phyloP scores from a whole-genome alignment of 2,888 invertebrate genomes.

The Tetranychus piercei region DNA sequence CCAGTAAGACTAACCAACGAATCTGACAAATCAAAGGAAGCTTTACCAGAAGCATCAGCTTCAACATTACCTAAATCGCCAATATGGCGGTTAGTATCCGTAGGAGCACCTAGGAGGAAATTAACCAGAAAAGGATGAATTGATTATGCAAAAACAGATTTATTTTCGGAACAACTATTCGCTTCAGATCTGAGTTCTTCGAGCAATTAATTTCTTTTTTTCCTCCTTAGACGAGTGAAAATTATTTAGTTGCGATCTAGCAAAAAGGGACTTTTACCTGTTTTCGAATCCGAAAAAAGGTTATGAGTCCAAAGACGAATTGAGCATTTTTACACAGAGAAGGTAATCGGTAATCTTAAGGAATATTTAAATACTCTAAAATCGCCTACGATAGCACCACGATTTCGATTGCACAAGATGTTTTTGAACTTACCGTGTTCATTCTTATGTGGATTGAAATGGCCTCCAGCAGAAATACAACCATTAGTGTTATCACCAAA shows the following conservation, averaged over 20 bases:
- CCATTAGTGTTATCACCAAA: conserved; percentile 87
- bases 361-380: too few species aligned
- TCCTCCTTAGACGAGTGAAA: too few species aligned
- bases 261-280: too few species aligned
- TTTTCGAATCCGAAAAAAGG: too few species aligned
- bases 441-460: conserved; percentile 65
- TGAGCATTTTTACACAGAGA: too few species aligned
- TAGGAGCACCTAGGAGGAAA: conserved; percentile 13
- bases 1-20: conserved; percentile 48
- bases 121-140: background rate
- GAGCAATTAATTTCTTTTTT: too few species aligned
- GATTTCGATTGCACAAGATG: too few species aligned
- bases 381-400: too few species aligned
- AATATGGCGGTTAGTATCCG: conserved; percentile 17
- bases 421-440: conserved; percentile 41
- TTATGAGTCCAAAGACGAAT: too few species aligned
- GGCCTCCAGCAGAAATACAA: conserved; percentile 81
- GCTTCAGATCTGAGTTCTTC: too few species aligned
- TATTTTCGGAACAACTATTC: background rate
- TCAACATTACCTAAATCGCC: conserved; percentile 48
- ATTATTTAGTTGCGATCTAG: too few species aligned
- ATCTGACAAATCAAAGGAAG: conserved; percentile 47
- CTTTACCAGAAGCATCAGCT: conserved; percentile 44
- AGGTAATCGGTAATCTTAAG: too few species aligned
- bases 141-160: background rate